Evolutionary conservation across 2,888 invertebrate genomes (phyloP).

Genomic region (Piscicola geometra): DNA sequence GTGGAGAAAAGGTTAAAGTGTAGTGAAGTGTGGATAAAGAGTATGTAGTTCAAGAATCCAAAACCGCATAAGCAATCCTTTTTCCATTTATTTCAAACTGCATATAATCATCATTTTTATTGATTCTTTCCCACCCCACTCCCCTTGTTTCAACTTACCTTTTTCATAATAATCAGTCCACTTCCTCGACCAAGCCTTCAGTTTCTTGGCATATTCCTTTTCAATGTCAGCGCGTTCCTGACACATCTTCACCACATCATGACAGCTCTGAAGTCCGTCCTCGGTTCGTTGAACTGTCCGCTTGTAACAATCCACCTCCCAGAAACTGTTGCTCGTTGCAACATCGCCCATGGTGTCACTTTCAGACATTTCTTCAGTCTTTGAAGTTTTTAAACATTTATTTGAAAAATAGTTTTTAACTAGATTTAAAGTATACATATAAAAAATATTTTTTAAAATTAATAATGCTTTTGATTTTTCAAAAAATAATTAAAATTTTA

Average conservation of each 20-base stretch:
- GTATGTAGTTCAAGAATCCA: not conserved
- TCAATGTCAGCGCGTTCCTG: conserved; percentile 94
- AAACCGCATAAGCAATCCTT: no score
- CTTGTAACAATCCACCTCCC: conserved; percentile 97
- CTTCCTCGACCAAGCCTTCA: conserved; percentile 92
- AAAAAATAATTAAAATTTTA: no score
- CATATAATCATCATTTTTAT: no score
- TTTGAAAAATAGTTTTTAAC: no score
- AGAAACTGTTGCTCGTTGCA: conserved; percentile 76
- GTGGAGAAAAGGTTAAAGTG: not conserved
- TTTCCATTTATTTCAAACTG: no score
- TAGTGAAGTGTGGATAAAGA: not conserved
- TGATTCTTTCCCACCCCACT: no score
- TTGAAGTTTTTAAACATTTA: no score
- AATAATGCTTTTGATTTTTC: no score
- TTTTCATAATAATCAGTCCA: conserved; percentile 96
- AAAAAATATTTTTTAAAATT: no score
- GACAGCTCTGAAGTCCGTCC: conserved; percentile 88
- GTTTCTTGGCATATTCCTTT: conserved; percentile 87
- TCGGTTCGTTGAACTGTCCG: conserved; percentile 89
- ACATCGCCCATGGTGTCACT: conserved; percentile 68
- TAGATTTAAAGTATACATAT: no score
- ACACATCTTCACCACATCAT: conserved; percentile 80
- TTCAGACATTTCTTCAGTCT: conserved; percentile 72
- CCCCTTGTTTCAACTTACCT: conserved; percentile 60